Conservation (phyloP, 92 coral and sea anemone species). For the Parazoanthus darwini region DNA sequence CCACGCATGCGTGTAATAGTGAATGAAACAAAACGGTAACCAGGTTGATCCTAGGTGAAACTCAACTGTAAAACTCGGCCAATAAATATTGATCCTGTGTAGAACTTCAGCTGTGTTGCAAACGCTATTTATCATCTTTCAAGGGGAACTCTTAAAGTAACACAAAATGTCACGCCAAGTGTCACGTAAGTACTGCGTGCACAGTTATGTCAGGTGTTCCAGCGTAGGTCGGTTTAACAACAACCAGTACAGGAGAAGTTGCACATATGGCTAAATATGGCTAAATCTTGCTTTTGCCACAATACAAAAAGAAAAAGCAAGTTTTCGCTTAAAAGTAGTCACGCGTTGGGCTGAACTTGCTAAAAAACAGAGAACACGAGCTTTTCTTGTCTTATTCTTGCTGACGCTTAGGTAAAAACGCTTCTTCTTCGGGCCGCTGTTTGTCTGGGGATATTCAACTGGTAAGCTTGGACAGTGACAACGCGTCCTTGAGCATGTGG, state of each 20-base stretch:
- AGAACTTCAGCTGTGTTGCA: neutral
- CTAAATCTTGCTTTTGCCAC: too few species aligned
- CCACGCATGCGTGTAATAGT: neutral
- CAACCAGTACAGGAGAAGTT: neutral
- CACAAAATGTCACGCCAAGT: neutral
- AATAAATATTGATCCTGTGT: too few species aligned
- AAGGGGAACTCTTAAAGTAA: neutral
- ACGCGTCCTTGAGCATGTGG: conserved; percentile 94
- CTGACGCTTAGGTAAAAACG: too few species aligned
- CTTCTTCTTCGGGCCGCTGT: neutral
- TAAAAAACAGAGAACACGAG: neutral
- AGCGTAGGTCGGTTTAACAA: neutral
- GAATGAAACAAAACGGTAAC: neutral
- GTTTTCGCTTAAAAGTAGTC: neutral
- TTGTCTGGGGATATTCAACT: neutral
- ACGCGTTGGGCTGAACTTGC: neutral
- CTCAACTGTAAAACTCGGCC: neutral
- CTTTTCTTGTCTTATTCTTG: too few species aligned
- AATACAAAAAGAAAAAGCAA: too few species aligned
- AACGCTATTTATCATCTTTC: neutral
- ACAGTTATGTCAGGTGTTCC: neutral
- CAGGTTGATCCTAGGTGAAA: too few species aligned
- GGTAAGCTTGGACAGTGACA: conserved; percentile 73
- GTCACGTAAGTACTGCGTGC: neutral
- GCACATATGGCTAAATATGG: neutral